A percentile compares a stretch with the other conserved stretches of the same genome.
Conservation (phyloP, 2,888 invertebrate genomes). For the Nyleta sp. region DNA sequence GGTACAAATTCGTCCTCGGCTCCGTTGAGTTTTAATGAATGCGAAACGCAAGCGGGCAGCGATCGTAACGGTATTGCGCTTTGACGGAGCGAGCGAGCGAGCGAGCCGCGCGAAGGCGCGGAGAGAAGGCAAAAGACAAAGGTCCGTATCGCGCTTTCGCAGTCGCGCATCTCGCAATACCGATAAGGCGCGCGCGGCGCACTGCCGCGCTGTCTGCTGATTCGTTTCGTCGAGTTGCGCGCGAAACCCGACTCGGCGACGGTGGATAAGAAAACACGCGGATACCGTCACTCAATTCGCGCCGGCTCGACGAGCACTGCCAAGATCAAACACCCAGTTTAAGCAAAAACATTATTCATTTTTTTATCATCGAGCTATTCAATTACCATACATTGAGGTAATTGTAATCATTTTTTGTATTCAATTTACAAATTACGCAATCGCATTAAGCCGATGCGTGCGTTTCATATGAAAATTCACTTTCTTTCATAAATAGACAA, state of each 20-base stretch:
- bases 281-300: constrained; percentile 36
- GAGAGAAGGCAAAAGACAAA: constrained; percentile 33
- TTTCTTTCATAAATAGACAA: no score
- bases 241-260: constrained; percentile 16
- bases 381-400: no score
- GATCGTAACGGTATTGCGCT: constrained; percentile 54
- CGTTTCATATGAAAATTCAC: no score
- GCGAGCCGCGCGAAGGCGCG: no score
- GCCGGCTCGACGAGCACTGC: neutral
- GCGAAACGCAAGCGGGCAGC: constrained; percentile 38
- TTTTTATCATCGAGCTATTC: no score
- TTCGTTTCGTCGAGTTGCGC: constrained; percentile 31
- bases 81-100: constrained; percentile 39
- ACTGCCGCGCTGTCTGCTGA: constrained; percentile 61
- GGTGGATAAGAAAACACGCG: constrained; percentile 40
- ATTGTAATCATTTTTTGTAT: no score
- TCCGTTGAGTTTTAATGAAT: constrained; percentile 37
- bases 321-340: constrained; percentile 11
- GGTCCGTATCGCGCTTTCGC: constrained; percentile 51
- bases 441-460: no score
- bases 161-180: constrained; percentile 55
- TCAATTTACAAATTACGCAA: no score
- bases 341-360: neutral
- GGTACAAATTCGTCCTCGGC: constrained; percentile 56
- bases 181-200: constrained; percentile 54